Evolutionary conservation across 2,888 invertebrate genomes (phyloP), one percentile per base, ranked within the genome.

Genomic region (Hydroisotoma schaefferi): DNA sequence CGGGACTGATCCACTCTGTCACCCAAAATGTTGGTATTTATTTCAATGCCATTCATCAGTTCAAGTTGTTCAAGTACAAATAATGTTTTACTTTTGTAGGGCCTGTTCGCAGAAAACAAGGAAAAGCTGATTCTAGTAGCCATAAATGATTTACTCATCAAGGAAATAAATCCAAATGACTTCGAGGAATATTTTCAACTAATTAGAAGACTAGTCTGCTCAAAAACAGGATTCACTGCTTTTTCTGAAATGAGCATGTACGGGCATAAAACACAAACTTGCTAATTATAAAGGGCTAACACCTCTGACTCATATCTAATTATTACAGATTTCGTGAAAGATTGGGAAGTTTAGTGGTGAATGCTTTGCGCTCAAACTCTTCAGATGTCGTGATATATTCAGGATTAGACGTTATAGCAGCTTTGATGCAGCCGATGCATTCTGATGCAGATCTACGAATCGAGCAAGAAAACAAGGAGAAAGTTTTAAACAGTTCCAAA

Each of bases 401-500:
- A 2, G 95, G 97, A 3, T 84, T 99, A 56, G 98, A 99, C 80
- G 94, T 97, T 80, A 86, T 98, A 63, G 95, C 94, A 77, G 94
- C 98, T 18, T 82, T 99, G 26, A 93, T 99, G 92, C 97, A 95
- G 80, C 99, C 99, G 1, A 98, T 99, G 90, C 83, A 84, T 73
- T 88, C 91, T 68, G 93, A 97, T 76, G 95, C 94, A 73, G 98
- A 99, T 79, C 80, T 99, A 51, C 82, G 94, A 65, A 95, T 97
- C 78, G 99, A 99, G 76, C 99, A 99, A 78, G 81, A 97, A 64
- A 99, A 99, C 80, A 99, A 99, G 80, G 88, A 91, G 60, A 93
- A 94, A 69, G 84, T 99, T 74, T 81, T 99, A 54, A 90, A 94
- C 62, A 91, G 92, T 1, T 85, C 88, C 74, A 82, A 86, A 53